Evolutionary conservation across 2,888 invertebrate genomes (phyloP).

Genomic region (Drosophila falleni): DNA sequence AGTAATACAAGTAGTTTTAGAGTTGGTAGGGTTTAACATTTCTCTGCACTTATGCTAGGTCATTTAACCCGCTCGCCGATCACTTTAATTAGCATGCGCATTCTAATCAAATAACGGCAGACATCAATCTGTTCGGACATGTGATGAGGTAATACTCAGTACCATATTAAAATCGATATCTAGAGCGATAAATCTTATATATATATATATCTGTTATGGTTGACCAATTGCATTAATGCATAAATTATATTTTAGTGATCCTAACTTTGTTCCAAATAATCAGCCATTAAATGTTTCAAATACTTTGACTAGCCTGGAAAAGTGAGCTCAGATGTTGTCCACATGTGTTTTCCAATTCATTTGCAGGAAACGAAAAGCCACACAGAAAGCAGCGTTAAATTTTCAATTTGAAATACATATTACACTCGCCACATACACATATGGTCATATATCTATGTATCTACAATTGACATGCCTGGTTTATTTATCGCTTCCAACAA

Average conservation of each 20-base stretch:
- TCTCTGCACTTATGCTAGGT: conserved; percentile 45
- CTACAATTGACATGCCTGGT: not conserved
- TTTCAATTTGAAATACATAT: conserved; percentile 35
- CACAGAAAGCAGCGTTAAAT: conserved; percentile 38
- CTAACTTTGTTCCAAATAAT: conserved; percentile 29
- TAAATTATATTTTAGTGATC: conserved; percentile 11
- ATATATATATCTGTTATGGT: conserved; percentile 27
- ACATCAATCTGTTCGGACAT: conserved; percentile 17
- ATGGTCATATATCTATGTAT: conserved; percentile 5
- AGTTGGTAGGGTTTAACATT: conserved; percentile 16
- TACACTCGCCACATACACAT: conserved; percentile 8
- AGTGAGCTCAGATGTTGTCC: conserved; percentile 48
- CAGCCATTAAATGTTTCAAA: conserved; percentile 7
- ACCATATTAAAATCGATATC: not conserved
- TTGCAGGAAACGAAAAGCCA: conserved; percentile 38
- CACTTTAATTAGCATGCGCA: conserved; percentile 63
- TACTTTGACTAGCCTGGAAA: conserved; percentile 9
- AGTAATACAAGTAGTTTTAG: not conserved
- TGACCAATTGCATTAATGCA: conserved; percentile 39
- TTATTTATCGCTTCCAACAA: conserved; percentile 48
- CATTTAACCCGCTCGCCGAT: conserved; percentile 62
- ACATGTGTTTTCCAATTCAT: conserved; percentile 53
- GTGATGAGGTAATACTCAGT: conserved; percentile 62
- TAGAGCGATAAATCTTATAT: conserved; percentile 31
- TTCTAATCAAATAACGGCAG: conserved; percentile 57